Base-by-base conservation (phyloP, 2,113 vertebrate species). In the Microtus oregoni region DNA sequence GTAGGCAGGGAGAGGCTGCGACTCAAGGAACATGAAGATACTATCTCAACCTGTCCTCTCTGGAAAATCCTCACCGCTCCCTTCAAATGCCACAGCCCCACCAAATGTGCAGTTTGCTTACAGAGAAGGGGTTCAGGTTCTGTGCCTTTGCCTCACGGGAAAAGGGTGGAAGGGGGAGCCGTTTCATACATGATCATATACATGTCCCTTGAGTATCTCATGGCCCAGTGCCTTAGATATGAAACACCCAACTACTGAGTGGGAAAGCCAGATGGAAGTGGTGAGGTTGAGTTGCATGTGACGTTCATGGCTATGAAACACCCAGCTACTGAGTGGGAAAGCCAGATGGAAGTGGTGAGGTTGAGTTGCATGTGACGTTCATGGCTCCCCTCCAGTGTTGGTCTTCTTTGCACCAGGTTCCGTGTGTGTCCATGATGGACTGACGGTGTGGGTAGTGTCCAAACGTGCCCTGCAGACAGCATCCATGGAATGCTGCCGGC, bases 1-100 rank as follows among this genome's bases (percentile, higher is more conserved):
- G 52, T 32, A 70, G 14, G 26, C 14, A 90, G 87, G 50, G 17
- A 87, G 87, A 93, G 47, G 83, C 24, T n/a, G 17, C 86, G 81
- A 88, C 38, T 50, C 63, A 85, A 83, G 90, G 95, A 96, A 95
- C 86, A 92, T 79, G 67, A 82, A 79, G 82, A 92, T 76, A 91
- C 82, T 89, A 20, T 81, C 32, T 92, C 90, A 92, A 17, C 92
- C 81, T 87, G 92, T 75, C 78, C 61, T 94, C 17, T 63, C 30
- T 77, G 67, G 61, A 92, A 70, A 92, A 44, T 58, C 20, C 86
- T 94, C 93, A 81, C 32, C 70, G 22, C 90, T 96, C 55, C 47
- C 52, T 58, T 96, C 30, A 75, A 75, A 95, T 67, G 77, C 67
- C 92, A 1, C 67, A 82, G 32, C 52, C 14, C n/a, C 19, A 89